phyloP scores from a whole-genome alignment of 2,113 vertebrate genomes.

The Cebus imitator region DNA sequence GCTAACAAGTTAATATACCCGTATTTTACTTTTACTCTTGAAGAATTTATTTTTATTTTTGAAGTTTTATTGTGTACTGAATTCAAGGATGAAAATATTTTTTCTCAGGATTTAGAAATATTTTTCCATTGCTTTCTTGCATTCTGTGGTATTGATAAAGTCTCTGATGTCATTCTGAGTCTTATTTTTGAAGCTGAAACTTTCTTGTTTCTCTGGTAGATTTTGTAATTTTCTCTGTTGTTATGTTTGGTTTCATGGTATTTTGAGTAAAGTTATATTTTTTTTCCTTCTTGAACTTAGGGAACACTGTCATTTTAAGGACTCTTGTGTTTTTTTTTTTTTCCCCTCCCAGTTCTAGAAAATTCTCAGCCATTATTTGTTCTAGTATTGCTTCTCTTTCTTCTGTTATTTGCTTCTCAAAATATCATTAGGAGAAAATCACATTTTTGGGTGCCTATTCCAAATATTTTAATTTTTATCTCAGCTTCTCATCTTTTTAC shows the following conservation, averaged over 20 bases:
- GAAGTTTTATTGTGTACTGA: background rate
- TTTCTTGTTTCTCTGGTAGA: background rate
- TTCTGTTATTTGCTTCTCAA: conserved; percentile 17
- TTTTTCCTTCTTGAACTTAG: background rate
- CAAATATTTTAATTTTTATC: conserved; percentile 21
- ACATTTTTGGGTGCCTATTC: background rate
- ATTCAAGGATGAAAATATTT: background rate
- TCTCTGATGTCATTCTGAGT: background rate
- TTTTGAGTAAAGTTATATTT: background rate
- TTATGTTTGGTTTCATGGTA: background rate
- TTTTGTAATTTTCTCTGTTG: background rate
- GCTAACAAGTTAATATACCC: background rate
- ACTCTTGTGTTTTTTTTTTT: background rate
- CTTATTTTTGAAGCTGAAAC: background rate
- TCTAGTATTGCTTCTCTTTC: background rate
- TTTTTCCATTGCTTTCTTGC: background rate
- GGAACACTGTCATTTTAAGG: background rate
- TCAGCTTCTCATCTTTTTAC: background rate
- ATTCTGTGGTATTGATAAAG: background rate
- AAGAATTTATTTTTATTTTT: background rate
- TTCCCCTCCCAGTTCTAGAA: background rate
- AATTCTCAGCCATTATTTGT: background rate
- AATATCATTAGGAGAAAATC: background rate
- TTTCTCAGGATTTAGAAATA: background rate
- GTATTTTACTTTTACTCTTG: background rate